Conservation (phyloP, 2,888 invertebrate genomes). For the Brachyptera risi region DNA sequence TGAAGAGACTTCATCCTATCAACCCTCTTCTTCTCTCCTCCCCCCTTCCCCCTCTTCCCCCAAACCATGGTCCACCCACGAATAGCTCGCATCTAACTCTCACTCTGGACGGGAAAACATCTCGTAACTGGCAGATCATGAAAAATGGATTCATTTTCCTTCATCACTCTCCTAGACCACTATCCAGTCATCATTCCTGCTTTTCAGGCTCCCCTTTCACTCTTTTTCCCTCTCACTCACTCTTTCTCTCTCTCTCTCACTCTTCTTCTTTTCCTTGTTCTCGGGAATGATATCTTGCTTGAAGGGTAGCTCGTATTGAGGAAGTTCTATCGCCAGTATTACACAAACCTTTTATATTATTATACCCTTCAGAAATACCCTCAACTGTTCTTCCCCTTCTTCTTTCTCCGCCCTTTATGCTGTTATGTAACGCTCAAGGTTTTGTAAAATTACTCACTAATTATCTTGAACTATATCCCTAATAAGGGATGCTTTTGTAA, state of each 20-base stretch:
- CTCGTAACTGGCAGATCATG: conserved; percentile 15
- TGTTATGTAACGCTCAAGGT: too few relatives aligned
- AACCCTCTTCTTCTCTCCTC: too few relatives aligned
- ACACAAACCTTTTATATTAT: too few relatives aligned
- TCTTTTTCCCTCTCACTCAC: background rate
- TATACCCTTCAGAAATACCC: too few relatives aligned
- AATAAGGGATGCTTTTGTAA: too few relatives aligned
- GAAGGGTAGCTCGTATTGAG: too few relatives aligned
- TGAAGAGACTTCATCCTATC: conserved; percentile 11
- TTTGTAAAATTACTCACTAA: too few relatives aligned
- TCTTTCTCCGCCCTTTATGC: too few relatives aligned
- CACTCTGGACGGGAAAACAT: background rate
- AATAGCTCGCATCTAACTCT: background rate
- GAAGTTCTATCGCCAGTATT: too few relatives aligned
- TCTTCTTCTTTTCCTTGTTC: background rate
- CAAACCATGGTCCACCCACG: background rate
- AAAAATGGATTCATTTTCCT: conserved; percentile 23
- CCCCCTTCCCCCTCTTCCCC: background rate
- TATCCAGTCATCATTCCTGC: background rate
- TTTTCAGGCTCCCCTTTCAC: background rate
- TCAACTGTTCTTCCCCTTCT: too few relatives aligned
- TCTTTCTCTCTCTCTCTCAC: background rate
- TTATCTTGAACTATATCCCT: too few relatives aligned
- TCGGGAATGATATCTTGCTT: background rate
- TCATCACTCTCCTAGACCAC: background rate